These are phyloP conservation scores for Pygocentrus nattereri DNA, from an alignment of 2,797 vertebrate species.

Conservation along the genomic window DNA sequence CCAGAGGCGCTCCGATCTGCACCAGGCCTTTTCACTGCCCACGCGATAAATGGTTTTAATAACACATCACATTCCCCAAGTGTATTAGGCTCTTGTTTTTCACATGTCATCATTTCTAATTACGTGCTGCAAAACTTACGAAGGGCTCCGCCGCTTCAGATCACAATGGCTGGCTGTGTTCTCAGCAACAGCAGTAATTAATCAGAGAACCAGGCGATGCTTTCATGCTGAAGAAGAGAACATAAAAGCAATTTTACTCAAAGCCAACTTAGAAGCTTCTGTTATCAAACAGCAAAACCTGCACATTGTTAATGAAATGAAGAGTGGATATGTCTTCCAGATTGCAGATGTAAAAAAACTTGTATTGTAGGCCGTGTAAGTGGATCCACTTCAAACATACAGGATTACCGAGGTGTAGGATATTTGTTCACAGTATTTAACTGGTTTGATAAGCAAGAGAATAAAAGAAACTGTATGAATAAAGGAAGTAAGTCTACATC, in stretches of 20 bases:
- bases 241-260: constrained; percentile 40
- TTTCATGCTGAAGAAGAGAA: constrained; percentile 48
- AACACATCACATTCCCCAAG: constrained; percentile 62
- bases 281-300: constrained; percentile 16
- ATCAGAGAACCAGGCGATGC: constrained; percentile 53
- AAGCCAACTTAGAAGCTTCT: constrained; percentile 12
- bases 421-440: background rate
- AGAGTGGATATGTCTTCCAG: constrained; percentile 5
- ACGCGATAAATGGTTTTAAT: constrained; percentile 72
- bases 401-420: background rate
- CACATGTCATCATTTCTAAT: constrained; percentile 67
- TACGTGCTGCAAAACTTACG: constrained; percentile 59
- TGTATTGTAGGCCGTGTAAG: constrained; percentile 1
- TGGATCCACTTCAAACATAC: constrained; percentile 12
- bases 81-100: constrained; percentile 59
- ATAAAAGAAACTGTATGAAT: background rate
- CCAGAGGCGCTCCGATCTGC: constrained; percentile 58
- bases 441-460: constrained; percentile 5
- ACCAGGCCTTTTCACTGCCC: constrained; percentile 56
- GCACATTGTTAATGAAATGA: constrained; percentile 27
- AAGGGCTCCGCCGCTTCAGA: constrained; percentile 54
- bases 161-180: constrained; percentile 54
- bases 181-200: constrained; percentile 59
- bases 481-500: background rate
- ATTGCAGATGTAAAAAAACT: background rate